Conservation (phyloP, 2,888 invertebrate species). For the Drosophila bunnanda region DNA sequence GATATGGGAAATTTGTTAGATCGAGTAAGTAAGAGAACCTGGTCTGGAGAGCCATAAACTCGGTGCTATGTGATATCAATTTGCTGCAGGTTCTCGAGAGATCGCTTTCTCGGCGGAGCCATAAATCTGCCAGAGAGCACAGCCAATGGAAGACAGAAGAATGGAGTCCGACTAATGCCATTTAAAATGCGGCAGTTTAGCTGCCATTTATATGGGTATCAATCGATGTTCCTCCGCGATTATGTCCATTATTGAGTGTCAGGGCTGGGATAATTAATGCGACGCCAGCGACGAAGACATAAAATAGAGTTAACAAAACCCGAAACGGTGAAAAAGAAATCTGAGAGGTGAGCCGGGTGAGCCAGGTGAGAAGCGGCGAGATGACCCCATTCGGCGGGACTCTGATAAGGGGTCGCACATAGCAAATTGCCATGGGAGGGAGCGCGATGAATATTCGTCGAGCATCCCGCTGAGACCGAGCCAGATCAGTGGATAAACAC, state of each 20-base stretch:
- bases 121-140: slow-evolving; percentile 62
- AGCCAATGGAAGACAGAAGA: slow-evolving; percentile 20
- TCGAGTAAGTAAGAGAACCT: slow-evolving; percentile 12
- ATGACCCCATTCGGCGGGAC: slow-evolving; percentile 57
- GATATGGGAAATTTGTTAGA: slow-evolving; percentile 26
- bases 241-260: slow-evolving; percentile 50
- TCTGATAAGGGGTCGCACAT: slow-evolving; percentile 52
- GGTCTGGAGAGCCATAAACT: slow-evolving; percentile 45
- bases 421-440: slow-evolving; percentile 2
- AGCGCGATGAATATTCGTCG: background rate
- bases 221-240: slow-evolving; percentile 42
- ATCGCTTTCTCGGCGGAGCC: slow-evolving; percentile 56
- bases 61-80: slow-evolving; percentile 53
- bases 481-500: slow-evolving; percentile 3
- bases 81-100: slow-evolving; percentile 40
- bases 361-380: slow-evolving; percentile 26
- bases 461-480: slow-evolving; percentile 29
- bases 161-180: slow-evolving; percentile 58
- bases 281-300: slow-evolving; percentile 42
- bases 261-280: slow-evolving; percentile 64
- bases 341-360: slow-evolving; percentile 21
- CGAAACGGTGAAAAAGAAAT: slow-evolving; percentile 57
- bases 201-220: slow-evolving; percentile 67
- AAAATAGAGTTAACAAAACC: slow-evolving; percentile 42
- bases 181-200: slow-evolving; percentile 64